These are phyloP conservation scores for Clepsis dumicolana DNA, from an alignment of 2,888 invertebrate genomes.

Conservation along the genomic window DNA sequence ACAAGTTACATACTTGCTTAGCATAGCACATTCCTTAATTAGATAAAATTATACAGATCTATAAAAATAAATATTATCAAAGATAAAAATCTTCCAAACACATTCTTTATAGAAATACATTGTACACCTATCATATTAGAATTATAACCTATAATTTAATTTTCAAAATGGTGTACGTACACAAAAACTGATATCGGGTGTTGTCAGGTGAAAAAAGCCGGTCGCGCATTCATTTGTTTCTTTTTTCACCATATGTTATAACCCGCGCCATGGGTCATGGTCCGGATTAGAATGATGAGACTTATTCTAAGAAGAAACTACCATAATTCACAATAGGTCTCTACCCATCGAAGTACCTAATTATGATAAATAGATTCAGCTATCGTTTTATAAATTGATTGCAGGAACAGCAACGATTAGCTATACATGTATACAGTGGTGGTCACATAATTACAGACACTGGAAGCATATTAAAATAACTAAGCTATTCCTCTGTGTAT, in stretches of 20 bases:
- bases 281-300: constrained; percentile 68
- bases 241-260: constrained; percentile 65
- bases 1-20: no score
- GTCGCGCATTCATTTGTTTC: constrained; percentile 77
- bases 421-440: no score
- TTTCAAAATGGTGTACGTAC: constrained; percentile 72
- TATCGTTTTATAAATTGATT: constrained; percentile 22
- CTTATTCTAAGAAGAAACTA: constrained; percentile 69
- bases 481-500: no score
- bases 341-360: constrained; percentile 40
- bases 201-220: constrained; percentile 78
- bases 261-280: constrained; percentile 71
- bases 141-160: constrained; percentile 86
- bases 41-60: constrained; percentile 26
- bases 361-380: constrained; percentile 39
- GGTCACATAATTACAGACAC: no score
- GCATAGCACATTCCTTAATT: constrained; percentile 9
- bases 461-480: no score
- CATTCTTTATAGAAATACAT: constrained; percentile 73
- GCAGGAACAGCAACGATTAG: constrained; percentile 13
- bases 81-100: constrained; percentile 73
- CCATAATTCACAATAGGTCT: constrained; percentile 67
- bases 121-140: constrained; percentile 84
- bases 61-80: constrained; percentile 62
- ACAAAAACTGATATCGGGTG: constrained; percentile 78